Base-by-base conservation (phyloP, 2,888 invertebrate species). In the Reticulitermes lucifugus region DNA sequence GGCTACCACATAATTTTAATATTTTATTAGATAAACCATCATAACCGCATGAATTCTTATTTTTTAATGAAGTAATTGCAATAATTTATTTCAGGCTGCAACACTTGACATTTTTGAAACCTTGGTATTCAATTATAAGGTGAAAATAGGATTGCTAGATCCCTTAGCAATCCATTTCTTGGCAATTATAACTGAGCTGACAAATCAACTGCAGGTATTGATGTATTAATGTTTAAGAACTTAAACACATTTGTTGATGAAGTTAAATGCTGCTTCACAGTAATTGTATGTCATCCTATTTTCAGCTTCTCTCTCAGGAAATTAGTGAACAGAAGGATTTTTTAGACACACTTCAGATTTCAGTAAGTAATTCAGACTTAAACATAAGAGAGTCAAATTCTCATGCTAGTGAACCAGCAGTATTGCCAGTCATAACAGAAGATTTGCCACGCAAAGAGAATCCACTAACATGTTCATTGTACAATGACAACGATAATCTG, bases 101-200 rank as follows among this genome's bases (percentile, higher is more conserved):
- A 79, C 83, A 80, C 83, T 86, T n/a, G 87, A 87, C n/a, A 84
- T 87, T 60, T 87, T 87, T 81, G 87, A 87, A 84, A 86, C 84
- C 21, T 59, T 87, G 41, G 86, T 87, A 46, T 87, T 86, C 65
- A 87, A 87, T 22, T 87, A 87, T 77, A 86, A 86, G 75, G 60
- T 86, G 14, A 87, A 87, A 83, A 71, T 84, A 51, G 86, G 84
- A 14, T 71, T 86, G 29, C 12, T 84, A 5, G 86, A 86, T 65
- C 84, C 83, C 0, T 60, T 86, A 4, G 60, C 86, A 25, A 29
- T 86, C 35, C 81, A 85, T 80, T 86, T 87, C 46, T 35, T 86
- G 22, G 80, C 83, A 59, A 83, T 86, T 22, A 77, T 86, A 22
- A 60, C 83, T 22, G 87, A 87, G n/a, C 84, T 87, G 5, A 79